These are phyloP conservation scores for Amblyopsis rosae DNA, from an alignment of 2,113 vertebrate species.

Conservation along the genomic window DNA sequence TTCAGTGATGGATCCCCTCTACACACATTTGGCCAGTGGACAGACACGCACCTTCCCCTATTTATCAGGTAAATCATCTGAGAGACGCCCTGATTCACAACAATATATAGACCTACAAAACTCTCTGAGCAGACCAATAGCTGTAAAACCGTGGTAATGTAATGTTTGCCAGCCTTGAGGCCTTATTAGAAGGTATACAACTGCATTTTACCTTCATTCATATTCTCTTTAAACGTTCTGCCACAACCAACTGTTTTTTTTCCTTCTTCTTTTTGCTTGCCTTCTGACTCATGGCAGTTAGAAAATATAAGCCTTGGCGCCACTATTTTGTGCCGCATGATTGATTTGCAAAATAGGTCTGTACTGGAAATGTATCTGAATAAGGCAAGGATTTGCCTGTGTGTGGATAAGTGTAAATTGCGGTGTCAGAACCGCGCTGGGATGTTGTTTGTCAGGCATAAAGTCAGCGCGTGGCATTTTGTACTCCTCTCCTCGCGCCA, in stretches of 20 bases:
- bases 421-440: slow-evolving; percentile 64
- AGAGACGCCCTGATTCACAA: slow-evolving; percentile 60
- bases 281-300: slow-evolving; percentile 56
- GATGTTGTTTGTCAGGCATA: slow-evolving; percentile 71
- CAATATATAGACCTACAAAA: slow-evolving; percentile 45
- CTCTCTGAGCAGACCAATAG: slow-evolving; percentile 61
- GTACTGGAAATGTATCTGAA: slow-evolving; percentile 71
- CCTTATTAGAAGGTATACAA: slow-evolving; percentile 78
- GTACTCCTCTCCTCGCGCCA: slow-evolving; percentile 59
- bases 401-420: slow-evolving; percentile 67
- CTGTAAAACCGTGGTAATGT: slow-evolving; percentile 75
- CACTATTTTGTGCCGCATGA: slow-evolving; percentile 73
- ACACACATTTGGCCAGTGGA: neutral
- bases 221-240: slow-evolving; percentile 70
- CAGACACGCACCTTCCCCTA: slow-evolving; percentile 14
- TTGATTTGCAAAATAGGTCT: slow-evolving; percentile 76
- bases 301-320: slow-evolving; percentile 68
- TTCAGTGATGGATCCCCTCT: slow-evolving; percentile 43
- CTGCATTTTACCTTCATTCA: slow-evolving; percentile 76
- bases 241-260: slow-evolving; percentile 35
- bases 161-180: slow-evolving; percentile 71
- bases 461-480: slow-evolving; percentile 66
- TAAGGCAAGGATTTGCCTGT: slow-evolving; percentile 66
- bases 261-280: slow-evolving; percentile 8
- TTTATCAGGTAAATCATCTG: slow-evolving; percentile 67